These are phyloP conservation scores for Boulengeromyrus knoepffleri DNA, from an alignment of 2,113 vertebrate species.

Conservation along the genomic window DNA sequence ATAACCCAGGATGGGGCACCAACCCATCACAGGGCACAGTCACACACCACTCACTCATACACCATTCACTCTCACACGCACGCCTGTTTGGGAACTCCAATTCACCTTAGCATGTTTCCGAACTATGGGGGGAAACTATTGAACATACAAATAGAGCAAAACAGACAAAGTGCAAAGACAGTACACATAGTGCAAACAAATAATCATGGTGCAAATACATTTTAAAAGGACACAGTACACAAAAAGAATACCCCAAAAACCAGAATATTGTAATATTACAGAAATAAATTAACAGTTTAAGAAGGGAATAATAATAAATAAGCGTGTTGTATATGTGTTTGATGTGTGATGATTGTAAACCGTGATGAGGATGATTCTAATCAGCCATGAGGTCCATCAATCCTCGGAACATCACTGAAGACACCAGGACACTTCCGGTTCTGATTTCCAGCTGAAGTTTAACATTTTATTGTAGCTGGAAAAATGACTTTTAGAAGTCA, in stretches of 20 bases:
- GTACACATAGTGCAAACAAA: neutral
- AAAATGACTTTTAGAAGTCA: neutral
- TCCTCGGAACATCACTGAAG: neutral
- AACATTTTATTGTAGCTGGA: neutral
- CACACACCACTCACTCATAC: neutral
- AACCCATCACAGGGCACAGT: neutral
- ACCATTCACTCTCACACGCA: neutral
- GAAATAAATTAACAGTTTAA: neutral
- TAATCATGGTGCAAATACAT: neutral
- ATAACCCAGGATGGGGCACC: neutral
- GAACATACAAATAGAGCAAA: neutral
- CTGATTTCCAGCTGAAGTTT: neutral
- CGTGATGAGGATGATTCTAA: neutral
- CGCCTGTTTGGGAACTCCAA: neutral
- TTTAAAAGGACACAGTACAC: neutral
- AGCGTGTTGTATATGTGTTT: neutral
- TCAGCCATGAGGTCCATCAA: neutral
- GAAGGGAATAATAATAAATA: neutral
- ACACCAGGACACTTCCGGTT: neutral
- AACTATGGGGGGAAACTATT: neutral
- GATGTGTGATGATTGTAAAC: neutral
- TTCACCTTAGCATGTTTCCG: neutral
- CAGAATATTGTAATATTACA: neutral
- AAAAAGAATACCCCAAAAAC: neutral
- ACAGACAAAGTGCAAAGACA: neutral